Evolutionary conservation across 2,797 vertebrate genomes (phyloP).

Genomic region (Eospalax fontanierii): DNA sequence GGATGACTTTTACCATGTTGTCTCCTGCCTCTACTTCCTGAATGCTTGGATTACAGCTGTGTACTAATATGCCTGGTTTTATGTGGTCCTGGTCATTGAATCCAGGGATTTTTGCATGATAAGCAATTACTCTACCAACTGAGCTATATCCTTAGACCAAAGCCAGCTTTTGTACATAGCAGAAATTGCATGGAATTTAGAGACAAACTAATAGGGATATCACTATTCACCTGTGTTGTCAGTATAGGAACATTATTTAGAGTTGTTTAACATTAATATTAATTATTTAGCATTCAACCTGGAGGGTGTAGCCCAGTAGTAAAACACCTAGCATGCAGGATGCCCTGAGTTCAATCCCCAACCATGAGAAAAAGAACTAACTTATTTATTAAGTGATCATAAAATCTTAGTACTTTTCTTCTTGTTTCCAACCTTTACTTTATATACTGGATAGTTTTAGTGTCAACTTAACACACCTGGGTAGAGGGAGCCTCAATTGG

Average conservation of each 20-base stretch:
- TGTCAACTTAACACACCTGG: no score
- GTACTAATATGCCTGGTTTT: not conserved
- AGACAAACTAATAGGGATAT: not conserved
- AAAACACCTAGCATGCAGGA: not conserved
- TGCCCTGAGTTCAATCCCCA: not conserved
- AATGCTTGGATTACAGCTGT: not conserved
- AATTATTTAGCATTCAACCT: not conserved
- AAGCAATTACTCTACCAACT: not conserved
- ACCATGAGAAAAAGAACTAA: not conserved
- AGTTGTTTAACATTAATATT: not conserved
- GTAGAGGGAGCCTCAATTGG: no score
- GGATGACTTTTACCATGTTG: not conserved
- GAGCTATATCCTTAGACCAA: not conserved
- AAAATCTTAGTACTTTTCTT: constrained; percentile 16
- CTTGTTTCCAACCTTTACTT: not conserved
- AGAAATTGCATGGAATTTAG: not conserved
- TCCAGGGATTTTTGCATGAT: not conserved
- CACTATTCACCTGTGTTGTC: not conserved
- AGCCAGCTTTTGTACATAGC: not conserved
- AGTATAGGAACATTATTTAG: not conserved
- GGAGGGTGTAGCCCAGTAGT: not conserved
- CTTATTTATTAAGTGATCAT: not conserved
- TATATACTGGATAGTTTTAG: no score
- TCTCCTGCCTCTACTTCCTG: not conserved
- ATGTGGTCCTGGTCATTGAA: not conserved